phyloP scores from a whole-genome alignment of 30 jellyfish, hydroid and myxozoan species.

The Chrysaora quinquecirrha region DNA sequence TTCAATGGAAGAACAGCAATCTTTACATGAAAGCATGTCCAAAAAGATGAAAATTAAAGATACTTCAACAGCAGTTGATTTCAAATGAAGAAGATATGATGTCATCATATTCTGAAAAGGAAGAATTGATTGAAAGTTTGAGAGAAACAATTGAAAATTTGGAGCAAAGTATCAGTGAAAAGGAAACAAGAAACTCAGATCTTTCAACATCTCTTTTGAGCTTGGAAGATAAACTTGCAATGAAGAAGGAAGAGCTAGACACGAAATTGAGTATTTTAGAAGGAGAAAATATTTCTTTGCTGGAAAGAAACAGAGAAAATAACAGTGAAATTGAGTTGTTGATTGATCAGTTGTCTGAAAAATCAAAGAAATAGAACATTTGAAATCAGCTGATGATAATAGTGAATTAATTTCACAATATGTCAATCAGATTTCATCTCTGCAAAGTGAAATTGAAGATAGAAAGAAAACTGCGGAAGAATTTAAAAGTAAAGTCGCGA shows the following conservation, averaged over 20 bases:
- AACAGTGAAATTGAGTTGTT: slow-evolving; percentile 28
- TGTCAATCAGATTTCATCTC: neutral
- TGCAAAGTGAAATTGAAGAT: slow-evolving; percentile 7
- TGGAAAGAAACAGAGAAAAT: slow-evolving; percentile 18
- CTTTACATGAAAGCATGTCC: neutral
- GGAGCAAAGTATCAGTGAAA: slow-evolving; percentile 21
- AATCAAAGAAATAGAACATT: neutral
- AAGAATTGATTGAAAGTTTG: slow-evolving; percentile 37
- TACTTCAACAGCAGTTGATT: slow-evolving; percentile 47
- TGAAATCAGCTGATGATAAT: neutral
- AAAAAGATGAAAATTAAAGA: slow-evolving; percentile 28
- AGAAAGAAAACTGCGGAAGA: slow-evolving; percentile 10
- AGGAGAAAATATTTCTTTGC: neutral
- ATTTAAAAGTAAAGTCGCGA: neutral
- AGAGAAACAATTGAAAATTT: slow-evolving; percentile 14
- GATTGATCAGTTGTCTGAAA: slow-evolving; percentile 33
- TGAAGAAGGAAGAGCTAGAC: slow-evolving; percentile 13
- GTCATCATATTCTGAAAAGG: slow-evolving; percentile 41
- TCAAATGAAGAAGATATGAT: slow-evolving; percentile 57
- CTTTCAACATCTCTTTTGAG: neutral
- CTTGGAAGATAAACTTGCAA: slow-evolving; percentile 16
- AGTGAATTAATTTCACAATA: neutral
- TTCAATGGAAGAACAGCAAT: slow-evolving; percentile 57
- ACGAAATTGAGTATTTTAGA: neutral
- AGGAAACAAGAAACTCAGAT: slow-evolving; percentile 21